phyloP scores from a whole-genome alignment of 2,888 invertebrate species.

The Operophtera brumata region DNA sequence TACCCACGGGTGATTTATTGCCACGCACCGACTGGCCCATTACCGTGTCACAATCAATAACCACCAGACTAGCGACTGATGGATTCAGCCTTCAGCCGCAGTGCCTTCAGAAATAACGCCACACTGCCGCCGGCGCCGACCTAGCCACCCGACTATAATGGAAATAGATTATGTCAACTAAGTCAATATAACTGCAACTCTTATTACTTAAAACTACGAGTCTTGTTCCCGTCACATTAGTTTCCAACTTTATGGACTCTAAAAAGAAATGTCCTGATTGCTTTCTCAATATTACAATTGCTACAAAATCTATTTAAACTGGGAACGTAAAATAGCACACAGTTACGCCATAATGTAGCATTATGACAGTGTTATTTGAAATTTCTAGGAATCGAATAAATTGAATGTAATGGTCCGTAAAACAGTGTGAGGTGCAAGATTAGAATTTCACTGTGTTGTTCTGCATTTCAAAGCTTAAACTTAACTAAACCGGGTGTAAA shows the following conservation, averaged over 20 bases:
- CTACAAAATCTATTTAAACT: conserved; percentile 22
- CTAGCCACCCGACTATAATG: conserved; percentile 7
- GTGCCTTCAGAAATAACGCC: conserved; percentile 21
- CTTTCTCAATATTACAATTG: conserved; percentile 22
- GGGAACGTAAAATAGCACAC: conserved; percentile 17
- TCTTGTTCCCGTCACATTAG: conserved; percentile 36
- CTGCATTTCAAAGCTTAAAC: background rate
- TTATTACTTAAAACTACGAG: conserved; percentile 25
- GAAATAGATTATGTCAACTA: conserved; percentile 11
- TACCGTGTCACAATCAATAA: conserved; percentile 73
- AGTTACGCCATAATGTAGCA: conserved; percentile 21
- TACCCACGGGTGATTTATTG: conserved; percentile 57
- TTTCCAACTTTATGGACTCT: conserved; percentile 36
- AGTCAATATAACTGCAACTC: conserved; percentile 12
- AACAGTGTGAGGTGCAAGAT: conserved; percentile 19
- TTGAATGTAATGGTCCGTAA: conserved; percentile 20
- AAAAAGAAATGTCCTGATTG: conserved; percentile 31
- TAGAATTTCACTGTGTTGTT: conserved; percentile 12
- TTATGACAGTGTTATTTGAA: conserved; percentile 27
- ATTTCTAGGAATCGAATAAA: conserved; percentile 21
- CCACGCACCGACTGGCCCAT: conserved; percentile 55
- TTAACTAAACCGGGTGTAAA: background rate
- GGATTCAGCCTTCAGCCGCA: conserved; percentile 45
- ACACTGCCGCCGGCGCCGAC: conserved; percentile 10
- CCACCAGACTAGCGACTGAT: conserved; percentile 52